Base-by-base conservation (phyloP, 1,140 invertebrate genomes). In the Magallana angulata region DNA sequence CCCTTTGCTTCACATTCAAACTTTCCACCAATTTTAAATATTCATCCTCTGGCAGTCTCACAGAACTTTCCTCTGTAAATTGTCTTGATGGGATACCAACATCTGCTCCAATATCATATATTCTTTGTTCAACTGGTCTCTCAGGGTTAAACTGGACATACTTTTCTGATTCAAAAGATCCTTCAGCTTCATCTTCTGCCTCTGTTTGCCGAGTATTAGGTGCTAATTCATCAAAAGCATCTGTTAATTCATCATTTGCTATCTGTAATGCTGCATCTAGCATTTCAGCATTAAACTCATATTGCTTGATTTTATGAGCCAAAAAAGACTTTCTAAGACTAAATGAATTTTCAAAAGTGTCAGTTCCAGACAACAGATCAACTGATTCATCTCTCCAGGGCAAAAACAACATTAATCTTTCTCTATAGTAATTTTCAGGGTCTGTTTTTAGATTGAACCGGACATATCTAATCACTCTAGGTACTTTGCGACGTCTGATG, bases 61-160 rank as follows among this genome's bases (percentile, higher is more conserved):
- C 24, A 16, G 8, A 88, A 59, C 59, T 80, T 24, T 36, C 16
- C 59, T 57, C 18, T 18, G 3, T 57, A 11, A 58, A 7, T 81
- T 86, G 9, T 30, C 36, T 18, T 24, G 14, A 18, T 18, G 85
- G n/a, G 7, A 86, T 48, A 48, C 85, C 85, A 82, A 86, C n/a
- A 82, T 86, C 85, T n/a, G 2, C 18, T 82, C 30, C 68, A 6
- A 86, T 82, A 18, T 86, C 85, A 82, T 86, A 86, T 36, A 60
- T 48, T 62, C 80, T 82, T n/a, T 86, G 76, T 62, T 86, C 80
- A 14, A 48, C 18, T 48, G 85, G 80, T 56, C 85, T 82, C n/a
- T 82, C 76, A 59, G 85, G 80, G 48, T 86, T 64, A 48, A 86
- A 82, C 1, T 60, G 57, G 8, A 82, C 57, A 58, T 58, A 86